Evolutionary conservation across 2,797 vertebrate genomes (phyloP).

Genomic region (Phylloscopus collybita): DNA sequence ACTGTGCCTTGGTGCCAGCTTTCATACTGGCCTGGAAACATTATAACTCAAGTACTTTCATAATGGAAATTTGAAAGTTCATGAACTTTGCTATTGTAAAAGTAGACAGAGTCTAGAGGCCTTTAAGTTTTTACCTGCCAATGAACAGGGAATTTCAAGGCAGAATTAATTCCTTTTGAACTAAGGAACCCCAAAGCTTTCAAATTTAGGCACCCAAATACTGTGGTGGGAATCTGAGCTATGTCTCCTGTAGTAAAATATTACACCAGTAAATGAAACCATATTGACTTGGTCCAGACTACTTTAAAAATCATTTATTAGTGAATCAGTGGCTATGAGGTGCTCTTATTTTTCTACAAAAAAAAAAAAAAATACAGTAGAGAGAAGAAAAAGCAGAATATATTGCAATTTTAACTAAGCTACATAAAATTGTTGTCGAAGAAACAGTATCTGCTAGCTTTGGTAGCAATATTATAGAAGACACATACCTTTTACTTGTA

Average conservation of each 20-base stretch:
- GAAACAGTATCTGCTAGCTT: slow-evolving; percentile 34
- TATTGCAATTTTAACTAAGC: not conserved
- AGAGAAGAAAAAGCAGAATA: not conserved
- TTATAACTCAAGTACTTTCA: not conserved
- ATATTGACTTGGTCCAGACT: not conserved
- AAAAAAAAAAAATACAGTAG: not conserved
- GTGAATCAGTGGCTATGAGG: not conserved
- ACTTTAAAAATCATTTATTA: not conserved
- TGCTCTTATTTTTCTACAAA: not conserved
- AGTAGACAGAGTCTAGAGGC: not conserved
- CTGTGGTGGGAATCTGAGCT: not conserved
- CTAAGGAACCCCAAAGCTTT: not conserved
- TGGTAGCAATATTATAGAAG: not conserved
- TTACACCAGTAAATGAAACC: not conserved
- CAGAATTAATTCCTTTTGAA: not conserved
- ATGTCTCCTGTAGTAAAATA: not conserved
- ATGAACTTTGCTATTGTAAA: not conserved
- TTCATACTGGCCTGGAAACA: not conserved
- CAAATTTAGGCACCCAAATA: not conserved
- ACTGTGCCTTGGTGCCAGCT: not conserved
- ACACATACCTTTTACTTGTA: not conserved
- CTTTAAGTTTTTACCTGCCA: not conserved
- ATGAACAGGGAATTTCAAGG: not conserved
- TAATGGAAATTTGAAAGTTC: not conserved
- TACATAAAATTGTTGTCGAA: slow-evolving; percentile 1